These are phyloP conservation scores for Paralvinella palmiformis DNA, from an alignment of 1,140 invertebrate species.

Conservation along the genomic window DNA sequence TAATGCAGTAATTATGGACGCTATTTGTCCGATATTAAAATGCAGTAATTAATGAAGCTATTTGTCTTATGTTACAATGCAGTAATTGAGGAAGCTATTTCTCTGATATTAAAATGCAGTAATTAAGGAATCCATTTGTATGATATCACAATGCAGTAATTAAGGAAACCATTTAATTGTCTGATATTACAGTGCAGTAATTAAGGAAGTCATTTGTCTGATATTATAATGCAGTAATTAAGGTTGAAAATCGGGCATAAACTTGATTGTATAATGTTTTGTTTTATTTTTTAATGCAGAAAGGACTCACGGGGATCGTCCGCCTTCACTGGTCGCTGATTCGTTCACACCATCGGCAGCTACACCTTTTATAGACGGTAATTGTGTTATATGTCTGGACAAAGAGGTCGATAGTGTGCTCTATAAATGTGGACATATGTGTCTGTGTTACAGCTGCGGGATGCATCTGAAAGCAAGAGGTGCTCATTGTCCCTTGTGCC, in stretches of 20 bases:
- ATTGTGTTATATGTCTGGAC: conserved; percentile 46
- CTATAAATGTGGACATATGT: conserved; percentile 49
- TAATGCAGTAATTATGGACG: background rate
- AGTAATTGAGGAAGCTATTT: background rate
- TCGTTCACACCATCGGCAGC: background rate
- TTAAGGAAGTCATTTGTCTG: background rate
- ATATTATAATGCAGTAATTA: background rate
- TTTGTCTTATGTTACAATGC: too few species aligned
- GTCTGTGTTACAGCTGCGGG: conserved; percentile 43
- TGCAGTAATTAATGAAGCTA: background rate
- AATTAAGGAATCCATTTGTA: background rate
- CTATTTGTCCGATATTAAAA: background rate
- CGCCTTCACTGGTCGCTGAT: background rate
- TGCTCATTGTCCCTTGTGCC: conserved; percentile 45
- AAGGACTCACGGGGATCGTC: background rate
- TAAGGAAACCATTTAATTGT: conserved; percentile 15
- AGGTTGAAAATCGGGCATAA: background rate
- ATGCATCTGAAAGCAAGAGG: conserved; percentile 31
- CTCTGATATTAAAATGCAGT: background rate
- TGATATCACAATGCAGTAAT: background rate
- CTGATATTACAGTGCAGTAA: background rate
- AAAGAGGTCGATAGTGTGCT: conserved; percentile 41
- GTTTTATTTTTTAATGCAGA: too few species aligned
- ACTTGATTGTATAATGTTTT: too few species aligned
- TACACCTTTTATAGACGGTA: conserved; percentile 34